phyloP scores from a whole-genome alignment of 2,113 vertebrate genomes.

The Nanorana parkeri region DNA sequence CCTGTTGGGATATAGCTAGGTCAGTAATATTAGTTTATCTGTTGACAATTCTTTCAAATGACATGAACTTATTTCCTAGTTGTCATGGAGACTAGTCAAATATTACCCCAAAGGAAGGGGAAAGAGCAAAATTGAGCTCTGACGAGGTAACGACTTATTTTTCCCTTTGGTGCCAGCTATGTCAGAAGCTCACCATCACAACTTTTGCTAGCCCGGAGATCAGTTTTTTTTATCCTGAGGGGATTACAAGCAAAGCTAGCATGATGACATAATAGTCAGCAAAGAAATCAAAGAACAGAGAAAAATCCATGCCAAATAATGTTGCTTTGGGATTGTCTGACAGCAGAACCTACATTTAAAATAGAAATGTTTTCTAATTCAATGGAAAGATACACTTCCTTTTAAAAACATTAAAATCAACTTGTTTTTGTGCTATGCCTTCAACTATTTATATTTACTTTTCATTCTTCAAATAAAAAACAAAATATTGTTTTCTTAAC shows the following conservation, averaged over 20 bases:
- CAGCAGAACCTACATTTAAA: constrained; percentile 19
- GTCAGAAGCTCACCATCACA: constrained; percentile 27
- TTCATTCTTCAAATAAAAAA: neutral
- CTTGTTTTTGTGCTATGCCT: neutral
- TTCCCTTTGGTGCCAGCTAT: constrained; percentile 17
- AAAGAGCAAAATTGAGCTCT: neutral
- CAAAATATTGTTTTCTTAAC: neutral
- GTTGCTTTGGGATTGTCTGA: constrained; percentile 34
- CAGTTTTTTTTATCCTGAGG: constrained; percentile 25
- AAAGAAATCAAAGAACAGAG: constrained; percentile 36
- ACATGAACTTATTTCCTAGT: constrained; percentile 35
- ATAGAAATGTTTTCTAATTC: constrained; percentile 8
- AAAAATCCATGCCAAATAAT: constrained; percentile 34
- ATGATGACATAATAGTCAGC: constrained; percentile 42
- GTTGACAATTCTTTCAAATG: constrained; percentile 37
- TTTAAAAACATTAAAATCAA: neutral
- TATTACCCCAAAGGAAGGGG: constrained; percentile 23
- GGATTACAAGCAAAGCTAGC: constrained; percentile 44
- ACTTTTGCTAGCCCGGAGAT: constrained; percentile 25
- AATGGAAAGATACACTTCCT: neutral
- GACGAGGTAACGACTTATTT: constrained; percentile 2
- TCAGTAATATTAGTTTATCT: neutral
- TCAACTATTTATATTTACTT: no score
- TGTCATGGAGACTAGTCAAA: constrained; percentile 50
- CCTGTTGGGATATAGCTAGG: neutral